These are phyloP conservation scores for Cynoglossus semilaevis DNA, from an alignment of 2,113 vertebrate species.

Conservation along the genomic window DNA sequence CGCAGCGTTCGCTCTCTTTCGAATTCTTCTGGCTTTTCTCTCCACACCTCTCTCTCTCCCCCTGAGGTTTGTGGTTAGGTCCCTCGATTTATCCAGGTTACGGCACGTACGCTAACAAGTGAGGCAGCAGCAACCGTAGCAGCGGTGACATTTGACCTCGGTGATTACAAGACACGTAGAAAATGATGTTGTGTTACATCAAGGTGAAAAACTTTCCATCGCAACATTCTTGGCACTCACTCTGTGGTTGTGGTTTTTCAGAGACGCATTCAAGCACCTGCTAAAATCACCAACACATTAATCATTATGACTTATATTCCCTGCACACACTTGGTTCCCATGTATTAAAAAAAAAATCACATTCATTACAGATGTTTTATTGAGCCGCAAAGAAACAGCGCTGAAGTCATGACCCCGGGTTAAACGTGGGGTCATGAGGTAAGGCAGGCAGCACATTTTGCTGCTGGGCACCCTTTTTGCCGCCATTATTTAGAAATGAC, in stretches of 20 bases:
- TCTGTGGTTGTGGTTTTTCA: constrained; percentile 48
- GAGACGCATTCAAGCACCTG: constrained; percentile 42
- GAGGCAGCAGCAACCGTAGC: constrained; percentile 3
- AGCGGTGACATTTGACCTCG: constrained; percentile 36
- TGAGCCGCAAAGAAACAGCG: constrained; percentile 7
- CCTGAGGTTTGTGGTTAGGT: constrained; percentile 35
- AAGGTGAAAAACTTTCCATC: constrained; percentile 49
- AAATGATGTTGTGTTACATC: constrained; percentile 29
- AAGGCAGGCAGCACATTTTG: too few species aligned
- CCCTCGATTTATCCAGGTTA: constrained; percentile 24
- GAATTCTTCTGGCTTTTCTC: constrained; percentile 19
- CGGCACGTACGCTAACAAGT: constrained; percentile 24
- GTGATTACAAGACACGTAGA: constrained; percentile 40
- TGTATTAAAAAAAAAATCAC: constrained; percentile 40
- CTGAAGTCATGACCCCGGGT: constrained; percentile 3
- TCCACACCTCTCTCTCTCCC: constrained; percentile 27
- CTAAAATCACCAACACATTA: constrained; percentile 40
- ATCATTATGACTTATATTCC: constrained; percentile 51
- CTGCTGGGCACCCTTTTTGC: too few species aligned
- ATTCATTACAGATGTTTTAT: constrained; percentile 35
- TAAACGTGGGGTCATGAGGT: background rate
- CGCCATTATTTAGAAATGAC: too few species aligned
- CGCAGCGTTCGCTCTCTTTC: constrained; percentile 21
- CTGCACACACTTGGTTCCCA: constrained; percentile 4
- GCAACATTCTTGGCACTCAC: constrained; percentile 35